Percentiles rank a stretch among this genome's conserved stretches.
phyloP scores from a whole-genome alignment of 2,888 invertebrate species.

The Drosophila anomalata region DNA sequence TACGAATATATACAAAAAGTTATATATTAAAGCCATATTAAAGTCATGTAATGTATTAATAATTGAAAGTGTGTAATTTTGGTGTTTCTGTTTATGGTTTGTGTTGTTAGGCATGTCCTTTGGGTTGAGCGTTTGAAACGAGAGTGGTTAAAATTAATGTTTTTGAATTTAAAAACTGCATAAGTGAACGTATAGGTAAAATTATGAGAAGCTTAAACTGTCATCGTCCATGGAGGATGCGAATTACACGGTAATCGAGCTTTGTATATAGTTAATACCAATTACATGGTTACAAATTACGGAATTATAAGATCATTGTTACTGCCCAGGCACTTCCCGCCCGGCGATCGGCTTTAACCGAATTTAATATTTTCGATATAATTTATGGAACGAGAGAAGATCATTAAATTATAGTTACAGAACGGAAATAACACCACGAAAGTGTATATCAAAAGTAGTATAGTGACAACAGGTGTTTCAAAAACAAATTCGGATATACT shows the following conservation, averaged over 20 bases:
- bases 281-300: constrained; percentile 30
- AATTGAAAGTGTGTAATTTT: constrained; percentile 4
- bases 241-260: constrained; percentile 61
- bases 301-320: constrained; percentile 48
- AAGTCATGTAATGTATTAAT: constrained; percentile 32
- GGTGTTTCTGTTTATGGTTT: constrained; percentile 1
- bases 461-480: constrained; percentile 72
- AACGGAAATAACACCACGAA: constrained; percentile 47
- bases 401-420: constrained; percentile 27
- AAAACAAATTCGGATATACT: constrained; percentile 51
- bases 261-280: constrained; percentile 69
- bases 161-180: constrained; percentile 72
- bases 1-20: constrained; percentile 43
- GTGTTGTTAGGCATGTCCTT: constrained; percentile 32
- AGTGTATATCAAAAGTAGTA: constrained; percentile 60
- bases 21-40: constrained; percentile 43
- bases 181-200: constrained; percentile 75
- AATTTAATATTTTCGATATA: constrained; percentile 57
- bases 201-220: constrained; percentile 48
- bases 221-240: constrained; percentile 23
- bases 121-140: constrained; percentile 47
- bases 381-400: constrained; percentile 15
- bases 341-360: constrained; percentile 21
- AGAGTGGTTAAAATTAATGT: constrained; percentile 16
- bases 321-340: constrained; percentile 14